These are phyloP conservation scores for Neopelma chrysocephalum DNA, from an alignment of 2,797 vertebrate species.

Conservation along the genomic window DNA sequence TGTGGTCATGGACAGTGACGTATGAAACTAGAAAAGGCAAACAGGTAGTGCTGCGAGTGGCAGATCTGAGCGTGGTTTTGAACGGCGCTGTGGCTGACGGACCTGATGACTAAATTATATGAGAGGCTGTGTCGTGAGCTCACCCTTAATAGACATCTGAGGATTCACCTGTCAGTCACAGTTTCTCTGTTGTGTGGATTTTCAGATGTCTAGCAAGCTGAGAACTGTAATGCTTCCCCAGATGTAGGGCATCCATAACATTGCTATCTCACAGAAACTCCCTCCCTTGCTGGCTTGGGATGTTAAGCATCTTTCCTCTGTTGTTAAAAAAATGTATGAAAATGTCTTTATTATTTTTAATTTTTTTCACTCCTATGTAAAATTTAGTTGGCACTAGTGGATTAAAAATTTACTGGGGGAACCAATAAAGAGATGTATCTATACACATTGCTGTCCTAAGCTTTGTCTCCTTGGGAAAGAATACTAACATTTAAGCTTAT, in stretches of 20 bases:
- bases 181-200: constrained; percentile 11
- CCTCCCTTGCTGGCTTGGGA: not conserved
- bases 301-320: not conserved
- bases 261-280: not conserved
- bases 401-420: not conserved
- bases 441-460: not conserved
- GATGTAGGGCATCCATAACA: not conserved
- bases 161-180: constrained; percentile 1
- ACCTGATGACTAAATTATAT: constrained; percentile 57
- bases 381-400: not conserved
- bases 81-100: not conserved
- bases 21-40: constrained; percentile 4
- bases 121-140: constrained; percentile 17
- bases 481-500: not conserved
- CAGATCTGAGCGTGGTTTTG: constrained; percentile 38
- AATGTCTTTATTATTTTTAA: not conserved
- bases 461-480: not conserved
- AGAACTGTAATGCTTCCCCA: not conserved
- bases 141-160: constrained; percentile 37
- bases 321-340: not conserved
- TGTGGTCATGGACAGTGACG: not conserved
- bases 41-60: not conserved
- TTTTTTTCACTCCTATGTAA: not conserved
- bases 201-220: not conserved
- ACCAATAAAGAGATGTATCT: not conserved